These are phyloP conservation scores for Lepidostoma basale DNA, from an alignment of 1,140 invertebrate genomes.

Conservation along the genomic window DNA sequence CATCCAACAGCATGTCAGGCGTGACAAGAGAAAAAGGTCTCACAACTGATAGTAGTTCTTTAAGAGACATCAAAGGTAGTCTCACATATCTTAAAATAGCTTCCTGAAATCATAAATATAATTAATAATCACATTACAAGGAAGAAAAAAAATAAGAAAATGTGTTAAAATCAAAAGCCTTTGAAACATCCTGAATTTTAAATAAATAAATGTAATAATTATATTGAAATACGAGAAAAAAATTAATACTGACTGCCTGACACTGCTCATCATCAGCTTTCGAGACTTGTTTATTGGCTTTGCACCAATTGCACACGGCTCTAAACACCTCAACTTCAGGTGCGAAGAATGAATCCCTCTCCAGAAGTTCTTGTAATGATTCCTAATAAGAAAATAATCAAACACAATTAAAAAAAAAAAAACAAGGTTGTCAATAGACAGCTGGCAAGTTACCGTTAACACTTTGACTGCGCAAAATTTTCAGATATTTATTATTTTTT, in stretches of 20 bases:
- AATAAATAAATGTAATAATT: neutral
- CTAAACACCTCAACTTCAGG: conserved; percentile 94
- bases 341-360: conserved; percentile 94
- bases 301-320: conserved; percentile 86
- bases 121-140: neutral
- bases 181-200: conserved; percentile 3
- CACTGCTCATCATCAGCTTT: conserved; percentile 56
- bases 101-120: conserved; percentile 53
- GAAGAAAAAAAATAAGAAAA: neutral
- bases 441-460: neutral
- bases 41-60: conserved; percentile 87
- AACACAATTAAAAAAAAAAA: neutral
- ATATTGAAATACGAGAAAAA: neutral
- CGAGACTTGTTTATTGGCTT: conserved; percentile 66
- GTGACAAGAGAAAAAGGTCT: conserved; percentile 83
- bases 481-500: too few relatives aligned
- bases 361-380: conserved; percentile 82
- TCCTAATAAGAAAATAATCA: conserved; percentile 55
- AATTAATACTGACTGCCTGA: conserved; percentile 49
- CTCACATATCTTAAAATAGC: conserved; percentile 71
- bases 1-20: conserved; percentile 91
- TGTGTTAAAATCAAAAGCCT: too few relatives aligned
- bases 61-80: conserved; percentile 84
- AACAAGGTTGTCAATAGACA: neutral
- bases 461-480: neutral